phyloP scores from a whole-genome alignment of 2,797 vertebrate species.

The Siniperca scherzeri region DNA sequence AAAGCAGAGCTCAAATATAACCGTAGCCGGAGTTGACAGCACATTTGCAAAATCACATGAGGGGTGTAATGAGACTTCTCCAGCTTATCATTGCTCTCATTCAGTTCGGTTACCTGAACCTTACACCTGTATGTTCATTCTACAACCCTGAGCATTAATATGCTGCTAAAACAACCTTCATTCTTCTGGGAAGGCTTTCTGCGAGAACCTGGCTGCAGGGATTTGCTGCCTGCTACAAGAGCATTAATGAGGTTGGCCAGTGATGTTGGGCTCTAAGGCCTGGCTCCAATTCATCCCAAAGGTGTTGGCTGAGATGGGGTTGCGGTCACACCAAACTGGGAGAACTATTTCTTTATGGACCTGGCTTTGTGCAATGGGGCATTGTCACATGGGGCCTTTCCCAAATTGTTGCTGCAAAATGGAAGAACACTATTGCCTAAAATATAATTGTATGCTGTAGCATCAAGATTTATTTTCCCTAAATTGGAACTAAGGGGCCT shows the following conservation, averaged over 20 bases:
- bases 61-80: neutral
- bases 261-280: neutral
- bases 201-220: neutral
- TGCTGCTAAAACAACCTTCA: neutral
- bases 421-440: neutral
- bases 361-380: neutral
- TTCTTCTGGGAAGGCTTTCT: neutral
- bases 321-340: neutral
- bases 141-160: neutral
- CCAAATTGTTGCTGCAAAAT: neutral
- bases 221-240: neutral
- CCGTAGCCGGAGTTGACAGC: neutral
- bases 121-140: neutral
- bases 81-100: constrained; percentile 2
- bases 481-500: neutral
- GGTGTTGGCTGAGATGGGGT: neutral
- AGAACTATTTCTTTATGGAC: neutral
- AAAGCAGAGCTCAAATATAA: constrained; percentile 7
- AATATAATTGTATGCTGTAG: neutral
- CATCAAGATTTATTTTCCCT: neutral
- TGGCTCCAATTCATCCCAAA: neutral
- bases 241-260: neutral
- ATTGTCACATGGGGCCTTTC: neutral
- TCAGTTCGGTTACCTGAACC: constrained; percentile 6
- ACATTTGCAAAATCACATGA: constrained; percentile 21